These are phyloP conservation scores for Acanthis flammea DNA, from an alignment of 2,797 vertebrate species.

Conservation along the genomic window DNA sequence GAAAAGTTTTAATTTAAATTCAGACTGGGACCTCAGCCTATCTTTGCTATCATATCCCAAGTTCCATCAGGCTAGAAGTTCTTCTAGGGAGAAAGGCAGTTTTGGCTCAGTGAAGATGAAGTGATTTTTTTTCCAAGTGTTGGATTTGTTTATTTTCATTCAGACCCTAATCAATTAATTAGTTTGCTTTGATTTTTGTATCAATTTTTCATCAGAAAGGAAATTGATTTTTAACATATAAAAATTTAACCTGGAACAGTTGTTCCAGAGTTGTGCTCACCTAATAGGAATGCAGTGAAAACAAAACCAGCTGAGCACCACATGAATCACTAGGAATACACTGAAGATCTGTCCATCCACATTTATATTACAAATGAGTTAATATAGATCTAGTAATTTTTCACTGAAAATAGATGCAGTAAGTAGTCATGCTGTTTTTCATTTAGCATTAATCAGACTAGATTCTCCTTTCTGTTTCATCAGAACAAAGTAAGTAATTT, in stretches of 20 bases:
- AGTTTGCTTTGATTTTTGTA: background rate
- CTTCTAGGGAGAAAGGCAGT: background rate
- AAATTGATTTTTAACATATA: background rate
- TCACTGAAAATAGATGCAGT: background rate
- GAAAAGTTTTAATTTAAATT: background rate
- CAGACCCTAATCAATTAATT: background rate
- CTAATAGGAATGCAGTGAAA: background rate
- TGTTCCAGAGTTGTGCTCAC: background rate
- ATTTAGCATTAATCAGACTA: background rate
- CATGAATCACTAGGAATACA: background rate
- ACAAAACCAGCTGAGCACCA: background rate
- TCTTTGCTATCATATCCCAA: background rate
- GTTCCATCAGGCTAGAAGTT: background rate
- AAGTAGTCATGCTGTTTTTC: background rate
- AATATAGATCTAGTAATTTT: background rate
- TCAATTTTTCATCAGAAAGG: background rate
- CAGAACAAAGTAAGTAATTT: background rate
- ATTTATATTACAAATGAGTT: background rate
- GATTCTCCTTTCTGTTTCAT: background rate
- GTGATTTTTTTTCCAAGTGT: background rate
- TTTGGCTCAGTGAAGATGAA: background rate
- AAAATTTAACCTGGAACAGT: background rate
- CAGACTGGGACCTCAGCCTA: background rate
- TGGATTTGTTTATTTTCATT: background rate
- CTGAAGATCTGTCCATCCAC: background rate